Evolutionary conservation across 2,797 vertebrate species (phyloP).

Genomic region (Emydoidea blandingii): DNA sequence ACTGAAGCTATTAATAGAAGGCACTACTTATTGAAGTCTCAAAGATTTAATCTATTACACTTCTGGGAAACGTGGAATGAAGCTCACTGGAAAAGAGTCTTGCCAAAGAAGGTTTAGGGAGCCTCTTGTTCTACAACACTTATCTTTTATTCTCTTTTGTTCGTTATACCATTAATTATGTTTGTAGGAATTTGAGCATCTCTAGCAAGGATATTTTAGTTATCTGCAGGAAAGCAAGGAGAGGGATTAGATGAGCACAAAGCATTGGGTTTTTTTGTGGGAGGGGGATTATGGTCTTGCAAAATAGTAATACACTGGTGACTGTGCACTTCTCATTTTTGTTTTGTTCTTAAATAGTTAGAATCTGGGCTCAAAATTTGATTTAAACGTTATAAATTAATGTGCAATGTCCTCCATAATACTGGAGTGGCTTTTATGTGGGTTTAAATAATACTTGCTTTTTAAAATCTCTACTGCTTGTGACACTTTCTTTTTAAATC

Average conservation of each 20-base stretch:
- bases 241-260: neutral
- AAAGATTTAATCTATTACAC: neutral
- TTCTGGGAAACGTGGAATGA: neutral
- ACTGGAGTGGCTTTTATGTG: neutral
- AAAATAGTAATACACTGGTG: neutral
- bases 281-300: neutral
- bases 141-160: neutral
- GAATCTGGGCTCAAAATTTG: conserved; percentile 18
- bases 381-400: neutral
- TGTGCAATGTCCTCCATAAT: neutral
- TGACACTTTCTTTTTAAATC: conserved; percentile 57
- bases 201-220: neutral
- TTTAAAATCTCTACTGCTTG: conserved; percentile 52
- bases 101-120: neutral
- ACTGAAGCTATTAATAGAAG: conserved; percentile 24
- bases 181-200: neutral
- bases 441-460: conserved; percentile 33
- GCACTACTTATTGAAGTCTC: neutral
- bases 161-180: neutral
- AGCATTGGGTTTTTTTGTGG: neutral
- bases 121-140: neutral
- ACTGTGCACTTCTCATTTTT: neutral
- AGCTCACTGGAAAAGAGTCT: neutral
- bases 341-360: neutral
- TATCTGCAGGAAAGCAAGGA: neutral